Evolutionary conservation across 2,113 vertebrate genomes (phyloP), one percentile per base, ranked within the genome.

Genomic region (Vimba vimba): DNA sequence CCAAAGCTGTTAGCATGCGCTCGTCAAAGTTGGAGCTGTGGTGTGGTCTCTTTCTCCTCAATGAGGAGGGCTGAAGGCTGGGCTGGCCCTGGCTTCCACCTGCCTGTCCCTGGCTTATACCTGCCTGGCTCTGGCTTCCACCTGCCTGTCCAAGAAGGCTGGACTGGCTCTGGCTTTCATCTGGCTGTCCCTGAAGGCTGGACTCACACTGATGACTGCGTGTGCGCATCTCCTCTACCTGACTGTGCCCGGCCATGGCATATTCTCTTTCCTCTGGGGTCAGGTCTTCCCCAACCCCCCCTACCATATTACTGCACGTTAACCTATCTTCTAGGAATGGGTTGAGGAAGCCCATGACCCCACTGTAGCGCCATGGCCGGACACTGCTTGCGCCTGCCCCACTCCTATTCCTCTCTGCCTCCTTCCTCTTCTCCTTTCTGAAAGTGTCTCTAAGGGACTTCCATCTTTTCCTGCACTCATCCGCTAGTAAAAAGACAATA

Each of bases 401-500:
- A 47, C 45, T 43, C 43, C 45, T 47, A 11, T 47, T 47, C 12
- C 45, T 47, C 45, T 47, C 45, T 47, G 45, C 45, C 45, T 47
- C 45, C 74, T 43, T 47, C 39, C 19, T 45, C 73, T 19, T 75
- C 73, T 75, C 73, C 33, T 71, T 71, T 9, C 68, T 36, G 15
- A 8, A 36, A 0, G 30, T 71, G 68, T 71, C 68, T 39, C 74
- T 77, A 47, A 77, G 50, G 25, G 74, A 77, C 57, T 80, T 80
- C 50, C 78, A 62, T 11, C 55, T 11, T n/a, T 80, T 80, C 62
- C 36, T 80, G 45, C 47, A 77, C 27, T 80, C 57, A 80, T 80
- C 50, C 21, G 11, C 57, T 62, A 57, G 57, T 80, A 30, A 59
- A 36, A 57, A 80, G 17, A 39, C 21, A 62, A 57, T 80, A 33